A percentile compares a stretch with the other conserved stretches of the same genome.
Evolutionary conservation across 2,797 vertebrate genomes (phyloP).

Genomic region (Urosaurus nigricauda): DNA sequence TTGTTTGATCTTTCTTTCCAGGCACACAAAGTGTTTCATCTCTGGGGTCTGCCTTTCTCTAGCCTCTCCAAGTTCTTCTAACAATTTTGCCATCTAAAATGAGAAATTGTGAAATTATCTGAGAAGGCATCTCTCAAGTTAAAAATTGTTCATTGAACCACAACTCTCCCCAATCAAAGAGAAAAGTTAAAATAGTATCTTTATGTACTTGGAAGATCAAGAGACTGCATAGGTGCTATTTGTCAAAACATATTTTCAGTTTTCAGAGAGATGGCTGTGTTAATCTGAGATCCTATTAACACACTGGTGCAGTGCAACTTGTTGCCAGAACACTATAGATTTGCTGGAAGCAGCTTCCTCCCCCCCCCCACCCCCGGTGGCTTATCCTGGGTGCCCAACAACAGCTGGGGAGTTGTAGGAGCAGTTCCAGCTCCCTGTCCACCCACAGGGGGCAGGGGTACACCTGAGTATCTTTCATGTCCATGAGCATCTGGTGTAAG

Average conservation of each 20-base stretch:
- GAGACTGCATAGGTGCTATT: not conserved
- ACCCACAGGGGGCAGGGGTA: too few species aligned
- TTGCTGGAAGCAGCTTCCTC: too few species aligned
- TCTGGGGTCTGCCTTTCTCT: conserved; percentile 89
- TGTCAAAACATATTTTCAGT: not conserved
- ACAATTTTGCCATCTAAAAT: conserved; percentile 86
- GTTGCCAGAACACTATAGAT: too few species aligned
- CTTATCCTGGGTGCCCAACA: too few species aligned
- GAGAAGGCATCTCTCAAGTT: not conserved
- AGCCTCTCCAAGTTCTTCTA: conserved; percentile 89
- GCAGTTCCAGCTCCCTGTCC: too few species aligned
- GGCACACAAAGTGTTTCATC: conserved; percentile 85
- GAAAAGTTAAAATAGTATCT: not conserved
- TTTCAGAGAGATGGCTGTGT: too few species aligned
- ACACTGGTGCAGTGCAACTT: too few species aligned
- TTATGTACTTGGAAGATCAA: not conserved
- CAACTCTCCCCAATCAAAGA: not conserved
- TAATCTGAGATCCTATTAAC: too few species aligned
- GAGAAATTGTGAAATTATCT: conserved; percentile 28
- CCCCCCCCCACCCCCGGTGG: too few species aligned
- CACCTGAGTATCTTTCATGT: too few species aligned
- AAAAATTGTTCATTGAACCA: not conserved
- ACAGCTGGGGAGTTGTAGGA: too few species aligned
- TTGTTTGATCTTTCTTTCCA: conserved; percentile 89
- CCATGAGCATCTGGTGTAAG: too few species aligned